Conservation (phyloP, 2,113 vertebrate species). For the Indri indri region DNA sequence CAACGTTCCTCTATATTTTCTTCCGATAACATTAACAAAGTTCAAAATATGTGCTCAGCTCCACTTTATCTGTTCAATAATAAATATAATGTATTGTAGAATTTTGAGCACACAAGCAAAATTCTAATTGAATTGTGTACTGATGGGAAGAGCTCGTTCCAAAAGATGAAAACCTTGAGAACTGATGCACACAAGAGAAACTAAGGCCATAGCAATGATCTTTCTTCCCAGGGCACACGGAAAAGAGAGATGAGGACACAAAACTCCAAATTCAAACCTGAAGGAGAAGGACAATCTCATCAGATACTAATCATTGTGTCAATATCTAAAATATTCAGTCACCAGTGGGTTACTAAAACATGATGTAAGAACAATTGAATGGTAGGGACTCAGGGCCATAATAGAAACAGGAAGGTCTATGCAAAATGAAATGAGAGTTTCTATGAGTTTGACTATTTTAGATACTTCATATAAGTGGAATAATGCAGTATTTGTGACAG, state of each 20-base stretch:
- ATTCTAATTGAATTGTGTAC: not conserved
- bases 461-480: not conserved
- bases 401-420: not conserved
- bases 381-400: accelerated
- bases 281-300: not conserved
- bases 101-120: not conserved
- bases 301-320: not conserved
- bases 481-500: not conserved
- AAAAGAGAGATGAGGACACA: accelerated
- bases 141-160: not conserved
- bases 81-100: not conserved
- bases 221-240: not conserved
- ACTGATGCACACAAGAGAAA: accelerated
- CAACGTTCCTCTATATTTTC: not conserved
- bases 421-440: not conserved
- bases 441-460: not conserved
- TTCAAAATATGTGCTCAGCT: not conserved
- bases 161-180: not conserved
- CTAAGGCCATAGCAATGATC: accelerated
- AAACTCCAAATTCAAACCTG: not conserved
- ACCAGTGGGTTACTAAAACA: not conserved
- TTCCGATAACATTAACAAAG: not conserved
- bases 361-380: too few species aligned
- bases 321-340: not conserved
- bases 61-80: not conserved